A percentile compares a stretch with the other conserved stretches of the same genome.
phyloP scores from a whole-genome alignment of 2,797 vertebrate species.

The Tachyglossus aculeatus region DNA sequence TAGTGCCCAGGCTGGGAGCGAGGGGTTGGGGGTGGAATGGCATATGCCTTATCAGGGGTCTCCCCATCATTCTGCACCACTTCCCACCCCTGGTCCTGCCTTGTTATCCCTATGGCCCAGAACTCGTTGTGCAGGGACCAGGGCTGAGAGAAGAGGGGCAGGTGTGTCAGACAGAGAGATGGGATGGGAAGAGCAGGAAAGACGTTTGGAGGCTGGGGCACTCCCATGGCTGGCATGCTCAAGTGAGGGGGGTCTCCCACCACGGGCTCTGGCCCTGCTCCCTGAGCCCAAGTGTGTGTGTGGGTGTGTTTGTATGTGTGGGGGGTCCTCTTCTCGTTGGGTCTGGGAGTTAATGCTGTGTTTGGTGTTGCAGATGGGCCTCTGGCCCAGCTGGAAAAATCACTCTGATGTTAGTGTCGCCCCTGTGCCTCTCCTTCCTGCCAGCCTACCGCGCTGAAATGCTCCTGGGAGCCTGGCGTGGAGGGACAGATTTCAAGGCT shows the following conservation, averaged over 20 bases:
- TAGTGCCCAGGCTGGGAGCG: neutral
- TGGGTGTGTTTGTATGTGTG: too few species aligned
- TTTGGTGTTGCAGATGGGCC: neutral
- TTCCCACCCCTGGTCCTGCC: neutral
- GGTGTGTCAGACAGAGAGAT: neutral
- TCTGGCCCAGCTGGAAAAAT: conserved; percentile 36
- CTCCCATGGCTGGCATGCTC: neutral
- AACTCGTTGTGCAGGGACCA: neutral
- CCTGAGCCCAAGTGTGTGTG: too few species aligned
- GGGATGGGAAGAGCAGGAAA: neutral
- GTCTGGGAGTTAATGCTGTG: neutral
- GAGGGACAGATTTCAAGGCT: neutral
- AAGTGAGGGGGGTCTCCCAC: neutral
- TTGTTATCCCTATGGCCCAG: neutral
- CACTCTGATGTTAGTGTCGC: neutral
- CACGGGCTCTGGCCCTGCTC: neutral
- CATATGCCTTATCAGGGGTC: too few species aligned
- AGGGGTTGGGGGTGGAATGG: accelerated
- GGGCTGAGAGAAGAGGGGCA: neutral
- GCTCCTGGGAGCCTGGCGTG: neutral
- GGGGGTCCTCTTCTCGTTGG: neutral
- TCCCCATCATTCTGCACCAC: too few species aligned
- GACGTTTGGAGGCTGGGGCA: neutral
- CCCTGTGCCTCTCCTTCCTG: neutral
- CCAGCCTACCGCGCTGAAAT: neutral